Evolutionary conservation across 2,888 invertebrate species (phyloP).

Genomic region (Iselma pallidipennis): DNA sequence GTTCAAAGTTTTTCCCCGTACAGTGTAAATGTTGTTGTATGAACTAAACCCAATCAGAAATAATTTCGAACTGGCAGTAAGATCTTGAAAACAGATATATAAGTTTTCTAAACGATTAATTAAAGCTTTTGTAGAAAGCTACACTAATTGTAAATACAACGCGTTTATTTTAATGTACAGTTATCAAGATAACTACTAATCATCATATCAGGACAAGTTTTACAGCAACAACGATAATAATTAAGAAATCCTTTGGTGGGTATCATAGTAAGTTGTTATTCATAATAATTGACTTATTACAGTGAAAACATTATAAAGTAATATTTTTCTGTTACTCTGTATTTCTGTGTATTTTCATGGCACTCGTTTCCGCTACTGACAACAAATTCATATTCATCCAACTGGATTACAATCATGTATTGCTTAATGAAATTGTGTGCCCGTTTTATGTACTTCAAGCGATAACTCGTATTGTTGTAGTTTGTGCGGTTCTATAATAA

Average conservation of each 20-base stretch:
- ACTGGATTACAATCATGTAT: not conserved
- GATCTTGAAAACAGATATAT: conserved; percentile 4
- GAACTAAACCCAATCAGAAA: conserved; percentile 12
- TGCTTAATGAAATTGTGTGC: not conserved
- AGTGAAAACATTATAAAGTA: too few relatives aligned
- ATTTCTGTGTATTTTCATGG: not conserved
- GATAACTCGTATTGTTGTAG: not conserved
- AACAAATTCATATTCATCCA: not conserved
- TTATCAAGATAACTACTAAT: too few relatives aligned
- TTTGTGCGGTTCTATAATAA: not conserved
- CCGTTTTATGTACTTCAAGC: not conserved
- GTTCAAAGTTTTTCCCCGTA: conserved; percentile 15
- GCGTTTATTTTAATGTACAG: too few relatives aligned
- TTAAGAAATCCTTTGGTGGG: too few relatives aligned
- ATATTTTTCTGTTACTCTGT: too few relatives aligned
- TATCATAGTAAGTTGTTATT: too few relatives aligned
- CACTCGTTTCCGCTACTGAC: not conserved
- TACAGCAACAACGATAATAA: too few relatives aligned
- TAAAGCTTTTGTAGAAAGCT: conserved; percentile 3
- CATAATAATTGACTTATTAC: too few relatives aligned
- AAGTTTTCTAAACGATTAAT: conserved; percentile 10
- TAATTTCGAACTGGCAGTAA: conserved; percentile 9
- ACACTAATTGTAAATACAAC: not conserved
- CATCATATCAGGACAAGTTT: too few relatives aligned
- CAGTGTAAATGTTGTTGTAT: conserved; percentile 4